Percentiles rank a stretch among this genome's conserved stretches.
phyloP scores from a whole-genome alignment of 2,888 invertebrate genomes.

The Celastrina argiolus region DNA sequence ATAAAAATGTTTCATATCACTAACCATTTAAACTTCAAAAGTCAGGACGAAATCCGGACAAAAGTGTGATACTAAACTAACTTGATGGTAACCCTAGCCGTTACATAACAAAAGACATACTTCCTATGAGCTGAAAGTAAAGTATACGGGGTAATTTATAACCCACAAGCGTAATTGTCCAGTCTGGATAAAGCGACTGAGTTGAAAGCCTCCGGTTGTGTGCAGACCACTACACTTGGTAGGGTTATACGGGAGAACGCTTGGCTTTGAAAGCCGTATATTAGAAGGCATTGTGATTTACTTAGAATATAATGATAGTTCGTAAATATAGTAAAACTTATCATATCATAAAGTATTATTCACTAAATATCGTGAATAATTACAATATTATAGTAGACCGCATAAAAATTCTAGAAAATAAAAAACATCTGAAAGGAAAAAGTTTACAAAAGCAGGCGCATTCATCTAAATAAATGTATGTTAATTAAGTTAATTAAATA shows the following conservation, averaged over 20 bases:
- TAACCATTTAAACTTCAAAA: too few relatives aligned
- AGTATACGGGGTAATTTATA: not conserved
- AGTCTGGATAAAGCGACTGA: not conserved
- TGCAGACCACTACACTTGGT: not conserved
- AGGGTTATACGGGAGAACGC: not conserved
- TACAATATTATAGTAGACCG: not conserved
- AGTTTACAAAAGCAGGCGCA: not conserved
- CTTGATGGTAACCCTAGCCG: too few relatives aligned
- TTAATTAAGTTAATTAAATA: not conserved
- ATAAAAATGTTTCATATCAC: too few relatives aligned
- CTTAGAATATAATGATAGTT: not conserved
- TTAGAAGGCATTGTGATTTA: not conserved
- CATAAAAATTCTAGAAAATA: not conserved
- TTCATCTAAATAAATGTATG: not conserved
- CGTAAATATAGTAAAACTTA: not conserved
- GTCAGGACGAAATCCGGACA: too few relatives aligned
- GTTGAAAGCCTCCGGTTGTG: not conserved
- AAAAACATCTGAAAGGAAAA: not conserved
- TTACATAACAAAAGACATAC: not conserved
- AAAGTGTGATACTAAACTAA: too few relatives aligned
- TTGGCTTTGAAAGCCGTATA: not conserved
- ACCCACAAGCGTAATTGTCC: conserved; percentile 3
- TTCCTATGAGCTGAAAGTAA: conserved; percentile 2
- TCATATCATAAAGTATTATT: too few relatives aligned
- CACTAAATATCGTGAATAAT: too few relatives aligned